Conservation (phyloP, 1,140 invertebrate species). For the Drosophila pseudoananassae region DNA sequence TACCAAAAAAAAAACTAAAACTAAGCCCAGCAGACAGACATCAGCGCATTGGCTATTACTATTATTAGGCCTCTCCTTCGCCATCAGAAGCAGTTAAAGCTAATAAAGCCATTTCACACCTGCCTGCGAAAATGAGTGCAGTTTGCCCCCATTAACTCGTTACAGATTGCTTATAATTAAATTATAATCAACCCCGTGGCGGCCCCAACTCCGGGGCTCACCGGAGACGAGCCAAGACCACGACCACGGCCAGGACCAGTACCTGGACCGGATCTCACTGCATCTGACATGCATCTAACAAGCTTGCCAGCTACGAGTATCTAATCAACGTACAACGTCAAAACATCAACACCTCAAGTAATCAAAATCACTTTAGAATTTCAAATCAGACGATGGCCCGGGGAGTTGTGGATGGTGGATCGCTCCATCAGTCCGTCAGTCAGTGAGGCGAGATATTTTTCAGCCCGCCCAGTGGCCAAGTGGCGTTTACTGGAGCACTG, state of each 20-base stretch:
- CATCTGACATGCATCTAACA: constrained; percentile 78
- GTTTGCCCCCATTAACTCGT: constrained; percentile 68
- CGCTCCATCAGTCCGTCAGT: constrained; percentile 29
- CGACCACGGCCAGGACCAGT: no score
- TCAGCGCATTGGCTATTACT: constrained; percentile 15
- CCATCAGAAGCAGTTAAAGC: constrained; percentile 57
- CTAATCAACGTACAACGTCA: constrained; percentile 82
- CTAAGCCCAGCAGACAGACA: constrained; percentile 49
- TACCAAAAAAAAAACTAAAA: constrained; percentile 3
- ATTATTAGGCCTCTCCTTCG: constrained; percentile 4
- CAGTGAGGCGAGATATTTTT: constrained; percentile 48
- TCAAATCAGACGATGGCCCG: constrained; percentile 74
- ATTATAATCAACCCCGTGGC: constrained; percentile 75
- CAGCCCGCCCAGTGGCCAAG: constrained; percentile 54
- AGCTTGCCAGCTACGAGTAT: constrained; percentile 68
- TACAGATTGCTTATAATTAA: constrained; percentile 82
- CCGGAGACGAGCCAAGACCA: constrained; percentile 15
- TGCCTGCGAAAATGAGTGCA: constrained; percentile 71
- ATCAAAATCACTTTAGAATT: constrained; percentile 83
- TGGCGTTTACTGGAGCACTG: constrained; percentile 59
- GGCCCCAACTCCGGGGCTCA: constrained; percentile 13
- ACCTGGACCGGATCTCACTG: background rate
- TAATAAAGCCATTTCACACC: constrained; percentile 82
- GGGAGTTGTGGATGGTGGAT: constrained; percentile 32
- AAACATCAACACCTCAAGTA: constrained; percentile 83